phyloP scores from a whole-genome alignment of 2,113 vertebrate genomes.

The Engystomops pustulosus region DNA sequence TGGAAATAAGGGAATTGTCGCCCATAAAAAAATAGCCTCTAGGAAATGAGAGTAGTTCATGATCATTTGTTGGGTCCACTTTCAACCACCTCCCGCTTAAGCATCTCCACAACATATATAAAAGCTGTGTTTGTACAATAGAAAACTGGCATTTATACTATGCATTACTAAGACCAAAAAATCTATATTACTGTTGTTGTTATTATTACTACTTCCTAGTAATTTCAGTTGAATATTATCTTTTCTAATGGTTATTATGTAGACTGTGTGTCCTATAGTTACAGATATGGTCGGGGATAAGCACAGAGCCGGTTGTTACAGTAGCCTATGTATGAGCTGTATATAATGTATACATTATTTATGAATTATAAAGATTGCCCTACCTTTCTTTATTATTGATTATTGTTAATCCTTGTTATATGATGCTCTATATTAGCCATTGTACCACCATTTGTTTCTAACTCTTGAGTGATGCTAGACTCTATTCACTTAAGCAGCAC shows the following conservation, averaged over 20 bases:
- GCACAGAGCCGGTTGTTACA: background rate
- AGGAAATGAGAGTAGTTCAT: too few relatives aligned
- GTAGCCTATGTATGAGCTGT: slow-evolving; percentile 1
- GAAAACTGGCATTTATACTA: background rate
- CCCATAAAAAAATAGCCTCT: too few relatives aligned
- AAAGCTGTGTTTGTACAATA: background rate
- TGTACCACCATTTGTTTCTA: background rate
- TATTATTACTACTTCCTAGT: background rate
- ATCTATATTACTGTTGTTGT: background rate
- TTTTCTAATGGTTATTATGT: background rate
- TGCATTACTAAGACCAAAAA: slow-evolving; percentile 46
- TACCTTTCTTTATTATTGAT: background rate
- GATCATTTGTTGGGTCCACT: too few relatives aligned
- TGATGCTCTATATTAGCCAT: background rate
- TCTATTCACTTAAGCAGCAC: too few relatives aligned
- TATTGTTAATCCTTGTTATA: background rate
- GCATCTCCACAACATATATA: background rate
- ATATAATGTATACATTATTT: slow-evolving; percentile 18
- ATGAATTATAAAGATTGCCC: slow-evolving; percentile 6
- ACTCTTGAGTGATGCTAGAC: too few relatives aligned
- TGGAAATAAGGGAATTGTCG: too few relatives aligned
- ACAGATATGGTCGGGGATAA: background rate
- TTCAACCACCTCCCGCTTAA: background rate
- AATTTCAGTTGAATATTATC: background rate
- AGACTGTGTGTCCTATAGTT: background rate